A percentile compares a stretch with the other conserved stretches of the same genome.
These are phyloP conservation scores for Corbicula japonica DNA, from an alignment of 2,888 invertebrate genomes.

Conservation along the genomic window DNA sequence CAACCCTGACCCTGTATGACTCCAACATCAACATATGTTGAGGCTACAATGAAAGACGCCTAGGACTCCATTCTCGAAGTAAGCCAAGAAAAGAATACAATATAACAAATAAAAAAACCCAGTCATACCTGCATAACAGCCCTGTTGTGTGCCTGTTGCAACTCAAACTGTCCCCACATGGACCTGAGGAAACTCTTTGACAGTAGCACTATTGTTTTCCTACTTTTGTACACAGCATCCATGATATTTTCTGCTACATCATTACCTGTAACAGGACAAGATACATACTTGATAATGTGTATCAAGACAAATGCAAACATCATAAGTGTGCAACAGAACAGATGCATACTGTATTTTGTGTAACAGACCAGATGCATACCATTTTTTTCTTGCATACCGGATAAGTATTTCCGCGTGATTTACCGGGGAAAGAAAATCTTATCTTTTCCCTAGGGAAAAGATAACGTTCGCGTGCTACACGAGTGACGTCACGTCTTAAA, in stretches of 20 bases:
- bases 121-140: slow-evolving; percentile 66
- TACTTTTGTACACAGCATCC: slow-evolving; percentile 73
- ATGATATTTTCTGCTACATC: slow-evolving; percentile 74
- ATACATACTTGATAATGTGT: not conserved
- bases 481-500: no score
- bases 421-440: not conserved
- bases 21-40: no score
- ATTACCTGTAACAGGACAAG: slow-evolving; percentile 56
- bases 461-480: no score
- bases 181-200: slow-evolving; percentile 72
- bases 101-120: no score
- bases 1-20: no score
- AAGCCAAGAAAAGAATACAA: no score
- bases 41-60: no score
- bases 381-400: not conserved
- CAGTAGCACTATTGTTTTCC: slow-evolving; percentile 72
- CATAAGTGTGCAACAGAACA: not conserved
- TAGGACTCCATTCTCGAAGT: no score
- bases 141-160: slow-evolving; percentile 71
- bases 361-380: not conserved
- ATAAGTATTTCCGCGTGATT: not conserved
- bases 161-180: slow-evolving; percentile 76
- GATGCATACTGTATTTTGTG: no score
- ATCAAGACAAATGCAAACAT: not conserved
- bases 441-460: not conserved